Base-by-base conservation (phyloP, 2,888 invertebrate genomes). In the Caenorhabditis sp. region DNA sequence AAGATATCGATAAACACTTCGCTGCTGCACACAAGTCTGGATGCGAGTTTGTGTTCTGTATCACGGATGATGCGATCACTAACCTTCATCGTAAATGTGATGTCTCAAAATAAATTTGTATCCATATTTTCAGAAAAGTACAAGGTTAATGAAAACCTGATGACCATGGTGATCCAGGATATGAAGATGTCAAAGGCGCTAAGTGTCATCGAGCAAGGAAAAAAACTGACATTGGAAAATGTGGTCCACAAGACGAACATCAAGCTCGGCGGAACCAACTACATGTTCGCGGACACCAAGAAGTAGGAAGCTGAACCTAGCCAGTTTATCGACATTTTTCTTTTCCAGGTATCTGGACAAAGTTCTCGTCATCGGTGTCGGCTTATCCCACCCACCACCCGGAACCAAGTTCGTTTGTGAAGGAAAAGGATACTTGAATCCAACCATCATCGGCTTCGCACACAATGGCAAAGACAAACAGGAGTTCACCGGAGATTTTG, bases 251-350 rank as follows among this genome's bases (percentile, higher is more conserved):
- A 89, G 72, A 88, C 86, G 16, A 90, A 86, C 66, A 58, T 84
- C 16, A 89, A 89, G 73, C 79, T 88, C 16, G 89, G 89, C 16
- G 89, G 89, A 16, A 64, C 80, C n/a, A 89, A 89, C 68, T 88
- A 88, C 77, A 35, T 59, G 3, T 64, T 87, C 12, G 24, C 24
- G 0, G 79, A 69, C 19, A 28, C 28, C 0, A 70, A 47, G 24
- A 75, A 66, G 44, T 61, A 58, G 10, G n/a, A 19, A 28, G 6
- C n/a, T 61, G 35, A n/a, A 1, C 19, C 12, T 16, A 66, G 5
- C 26, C 10, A 19, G 7, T 54, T 22, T 51, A 22, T 19, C 24
- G 22, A 2, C 4, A 51, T 22, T 22, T 41, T 41, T 44, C 0
- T 44, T 64, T 41, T 64, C 19, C 22, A 54, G 54, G 41, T 47